Percentiles rank a stretch among this genome's conserved stretches.
Conservation (phyloP, 2,797 vertebrate species). For the Phrynocephalus forsythii region DNA sequence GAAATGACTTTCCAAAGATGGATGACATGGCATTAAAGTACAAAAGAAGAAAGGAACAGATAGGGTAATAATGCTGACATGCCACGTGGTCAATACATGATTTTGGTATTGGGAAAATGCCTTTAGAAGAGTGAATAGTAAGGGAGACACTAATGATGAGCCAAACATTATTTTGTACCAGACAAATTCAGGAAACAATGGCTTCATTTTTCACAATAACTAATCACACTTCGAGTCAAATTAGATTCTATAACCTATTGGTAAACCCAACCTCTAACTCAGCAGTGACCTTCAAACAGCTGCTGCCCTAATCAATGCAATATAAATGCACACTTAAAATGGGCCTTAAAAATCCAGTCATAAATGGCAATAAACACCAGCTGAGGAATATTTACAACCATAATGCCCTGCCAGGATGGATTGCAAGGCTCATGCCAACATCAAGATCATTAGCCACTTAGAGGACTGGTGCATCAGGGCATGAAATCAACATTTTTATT, state of each 20-base stretch:
- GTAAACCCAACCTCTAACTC: conserved; percentile 25
- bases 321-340: conserved; percentile 31
- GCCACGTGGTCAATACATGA: background rate
- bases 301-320: conserved; percentile 47
- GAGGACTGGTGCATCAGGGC: conserved; percentile 41
- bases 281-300: conserved; percentile 44
- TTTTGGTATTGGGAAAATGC: background rate
- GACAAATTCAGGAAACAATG: background rate
- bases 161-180: background rate
- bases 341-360: background rate
- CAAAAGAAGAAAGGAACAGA: conserved; percentile 23
- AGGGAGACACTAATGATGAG: background rate
- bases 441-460: conserved; percentile 40
- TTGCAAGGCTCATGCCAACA: conserved; percentile 16
- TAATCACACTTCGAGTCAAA: conserved; percentile 29
- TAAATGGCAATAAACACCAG: conserved; percentile 31
- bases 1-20: conserved; percentile 42
- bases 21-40: conserved; percentile 43
- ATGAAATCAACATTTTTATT: conserved; percentile 58
- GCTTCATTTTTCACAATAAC: fast-evolving
- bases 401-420: conserved; percentile 37
- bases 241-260: conserved; percentile 17
- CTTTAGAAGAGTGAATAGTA: conserved; percentile 18
- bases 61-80: background rate
- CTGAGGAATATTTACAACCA: conserved; percentile 57